These are phyloP conservation scores for Haemorhous mexicanus DNA, from an alignment of 2,113 vertebrate genomes.

Conservation along the genomic window DNA sequence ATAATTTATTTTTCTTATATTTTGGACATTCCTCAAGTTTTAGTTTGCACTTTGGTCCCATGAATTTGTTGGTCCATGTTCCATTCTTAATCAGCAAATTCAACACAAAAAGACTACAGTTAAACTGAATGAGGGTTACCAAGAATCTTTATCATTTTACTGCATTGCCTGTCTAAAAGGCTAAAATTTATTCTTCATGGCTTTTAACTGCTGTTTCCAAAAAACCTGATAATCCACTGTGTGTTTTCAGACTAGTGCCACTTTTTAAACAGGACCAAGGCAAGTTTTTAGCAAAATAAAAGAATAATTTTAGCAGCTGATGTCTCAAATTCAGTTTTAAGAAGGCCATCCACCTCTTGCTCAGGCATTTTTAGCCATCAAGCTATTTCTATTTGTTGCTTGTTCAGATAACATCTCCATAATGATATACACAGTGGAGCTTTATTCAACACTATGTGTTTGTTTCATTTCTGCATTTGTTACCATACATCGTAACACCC, in stretches of 20 bases:
- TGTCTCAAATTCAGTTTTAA: background rate
- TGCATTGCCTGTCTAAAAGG: rapidly evolving
- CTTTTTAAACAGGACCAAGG: background rate
- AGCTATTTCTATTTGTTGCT: background rate
- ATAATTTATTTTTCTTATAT: background rate
- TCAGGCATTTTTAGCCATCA: background rate
- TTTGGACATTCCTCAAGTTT: background rate
- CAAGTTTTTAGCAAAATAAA: background rate
- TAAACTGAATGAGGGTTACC: background rate
- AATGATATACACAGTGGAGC: background rate
- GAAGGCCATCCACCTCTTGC: background rate
- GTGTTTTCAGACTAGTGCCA: background rate
- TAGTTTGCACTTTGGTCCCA: background rate
- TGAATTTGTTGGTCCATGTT: background rate
- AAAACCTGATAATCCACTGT: background rate
- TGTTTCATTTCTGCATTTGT: background rate
- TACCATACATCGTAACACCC: rapidly evolving
- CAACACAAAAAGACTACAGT: background rate
- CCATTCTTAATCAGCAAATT: background rate
- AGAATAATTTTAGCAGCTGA: background rate
- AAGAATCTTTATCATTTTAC: background rate
- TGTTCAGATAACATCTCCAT: background rate
- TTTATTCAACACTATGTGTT: background rate
- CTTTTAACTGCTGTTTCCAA: background rate
- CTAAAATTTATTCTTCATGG: background rate